Evolutionary conservation across 2,888 invertebrate genomes (phyloP), one percentile per base, ranked within the genome.

Genomic region (Clitarchus hookeri): DNA sequence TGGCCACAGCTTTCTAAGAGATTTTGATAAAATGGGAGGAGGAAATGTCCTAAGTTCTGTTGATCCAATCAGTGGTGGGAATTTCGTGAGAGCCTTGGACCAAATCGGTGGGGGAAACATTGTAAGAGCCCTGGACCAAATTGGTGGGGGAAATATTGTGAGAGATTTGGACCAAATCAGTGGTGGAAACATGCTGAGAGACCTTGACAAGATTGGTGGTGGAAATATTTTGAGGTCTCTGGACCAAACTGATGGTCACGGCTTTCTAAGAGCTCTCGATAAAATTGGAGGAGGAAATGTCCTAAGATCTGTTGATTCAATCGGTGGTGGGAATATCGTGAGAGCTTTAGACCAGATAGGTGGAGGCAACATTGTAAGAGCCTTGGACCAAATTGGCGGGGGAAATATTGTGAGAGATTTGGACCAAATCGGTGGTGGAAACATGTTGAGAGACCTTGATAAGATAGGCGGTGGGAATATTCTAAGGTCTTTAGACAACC

Each of bases 401-500:
- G 86, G 83, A 19, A 82, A 87, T 78, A 9, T 83, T 4, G 83
- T 87, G 16, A 78, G 85, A 25, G 48, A 27, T 6, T 19, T 85
- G 23, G 85, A 54, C 80, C 23, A 77, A 11, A 84, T 86, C 27
- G 88, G 87, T 26, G 89, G 87, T 54, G 89, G 88, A 44, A 88
- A 89, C 86, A 86, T 89, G 53, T 78, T 86, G 23, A 88, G 88
- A 84, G 88, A 87, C 23, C 80, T 86, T 88, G 84, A 87, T 44
- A 26, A 79, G 26, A 78, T 87, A 9, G 86, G 85, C 13, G 87
- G 86, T 26, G 87, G 85, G 0, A 86, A 88, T 84, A 19, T 88
- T 83, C 44, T 93, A 19, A 91, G 93, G 84, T 82, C 84, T 6
- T 25, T 88, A 23, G 87, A 87, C 78, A 44, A 83, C 6, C 26